Conservation (phyloP, 2,797 vertebrate genomes). For the Syndactyla subalaris region DNA sequence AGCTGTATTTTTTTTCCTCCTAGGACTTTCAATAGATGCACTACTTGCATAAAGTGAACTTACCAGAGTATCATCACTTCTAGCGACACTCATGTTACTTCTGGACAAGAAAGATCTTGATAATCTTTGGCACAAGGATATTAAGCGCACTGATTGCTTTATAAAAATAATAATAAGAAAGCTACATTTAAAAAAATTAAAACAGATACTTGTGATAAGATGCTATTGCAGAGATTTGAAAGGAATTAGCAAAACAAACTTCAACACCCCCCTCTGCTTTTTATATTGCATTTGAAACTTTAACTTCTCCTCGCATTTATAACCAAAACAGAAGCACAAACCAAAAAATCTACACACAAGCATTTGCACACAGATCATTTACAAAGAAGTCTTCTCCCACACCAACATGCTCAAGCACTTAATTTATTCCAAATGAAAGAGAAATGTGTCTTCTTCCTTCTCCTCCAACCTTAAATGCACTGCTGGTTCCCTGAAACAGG, state of each 20-base stretch:
- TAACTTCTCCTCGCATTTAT: background rate
- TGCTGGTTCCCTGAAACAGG: background rate
- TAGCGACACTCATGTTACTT: conserved; percentile 96
- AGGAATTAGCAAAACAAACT: background rate
- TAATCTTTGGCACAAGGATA: conserved; percentile 98
- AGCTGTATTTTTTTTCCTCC: background rate
- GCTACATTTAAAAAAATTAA: background rate
- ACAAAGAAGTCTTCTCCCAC: background rate
- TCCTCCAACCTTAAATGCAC: background rate
- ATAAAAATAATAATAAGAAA: conserved; percentile 48
- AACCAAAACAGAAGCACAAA: background rate
- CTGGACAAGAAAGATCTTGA: conserved; percentile 98
- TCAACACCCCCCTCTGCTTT: background rate
- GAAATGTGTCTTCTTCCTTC: background rate
- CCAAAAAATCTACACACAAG: background rate
- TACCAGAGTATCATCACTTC: conserved; percentile 98
- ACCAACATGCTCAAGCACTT: background rate
- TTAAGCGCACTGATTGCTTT: conserved; percentile 98
- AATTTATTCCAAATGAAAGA: background rate
- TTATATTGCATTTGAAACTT: background rate
- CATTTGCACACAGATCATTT: background rate
- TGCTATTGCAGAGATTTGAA: background rate
- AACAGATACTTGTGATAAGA: background rate
- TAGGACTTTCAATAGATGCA: background rate
- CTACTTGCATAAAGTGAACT: conserved; percentile 54